Conservation (phyloP, 2,113 vertebrate species). For the Eptesicus fuscus region DNA sequence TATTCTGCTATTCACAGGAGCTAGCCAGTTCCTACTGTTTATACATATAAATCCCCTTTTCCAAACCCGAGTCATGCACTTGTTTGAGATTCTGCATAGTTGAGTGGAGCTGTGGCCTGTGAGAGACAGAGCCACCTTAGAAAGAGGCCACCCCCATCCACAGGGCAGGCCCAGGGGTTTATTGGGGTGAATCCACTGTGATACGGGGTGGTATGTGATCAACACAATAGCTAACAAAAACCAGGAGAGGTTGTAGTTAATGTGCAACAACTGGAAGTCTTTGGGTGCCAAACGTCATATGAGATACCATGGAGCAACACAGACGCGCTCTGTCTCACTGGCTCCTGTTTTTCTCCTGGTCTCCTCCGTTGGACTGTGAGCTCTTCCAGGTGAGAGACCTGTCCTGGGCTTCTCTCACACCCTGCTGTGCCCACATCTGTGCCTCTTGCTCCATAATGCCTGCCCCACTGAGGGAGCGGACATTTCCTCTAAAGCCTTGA, state of each 20-base stretch:
- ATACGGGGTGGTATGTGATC: background rate
- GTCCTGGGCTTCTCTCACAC: background rate
- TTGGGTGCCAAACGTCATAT: accelerated
- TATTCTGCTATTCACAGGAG: background rate
- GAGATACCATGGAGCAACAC: background rate
- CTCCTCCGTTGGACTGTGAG: accelerated
- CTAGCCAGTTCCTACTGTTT: background rate
- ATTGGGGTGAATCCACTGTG: background rate
- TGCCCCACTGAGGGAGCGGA: background rate
- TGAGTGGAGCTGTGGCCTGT: background rate
- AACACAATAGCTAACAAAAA: background rate
- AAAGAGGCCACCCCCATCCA: background rate
- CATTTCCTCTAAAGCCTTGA: background rate
- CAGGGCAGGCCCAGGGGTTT: background rate
- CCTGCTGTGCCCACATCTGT: too few relatives aligned
- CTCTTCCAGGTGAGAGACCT: background rate
- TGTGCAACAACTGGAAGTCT: background rate
- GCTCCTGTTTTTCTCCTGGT: background rate
- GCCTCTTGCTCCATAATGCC: background rate
- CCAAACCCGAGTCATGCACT: background rate
- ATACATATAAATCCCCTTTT: background rate
- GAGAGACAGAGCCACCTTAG: background rate
- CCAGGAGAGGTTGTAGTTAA: background rate
- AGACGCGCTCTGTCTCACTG: background rate
- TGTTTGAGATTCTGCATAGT: background rate